A percentile compares a stretch with the other conserved stretches of the same genome.
Evolutionary conservation across 2,797 vertebrate species (phyloP).

Genomic region (Trematomus bernacchii): DNA sequence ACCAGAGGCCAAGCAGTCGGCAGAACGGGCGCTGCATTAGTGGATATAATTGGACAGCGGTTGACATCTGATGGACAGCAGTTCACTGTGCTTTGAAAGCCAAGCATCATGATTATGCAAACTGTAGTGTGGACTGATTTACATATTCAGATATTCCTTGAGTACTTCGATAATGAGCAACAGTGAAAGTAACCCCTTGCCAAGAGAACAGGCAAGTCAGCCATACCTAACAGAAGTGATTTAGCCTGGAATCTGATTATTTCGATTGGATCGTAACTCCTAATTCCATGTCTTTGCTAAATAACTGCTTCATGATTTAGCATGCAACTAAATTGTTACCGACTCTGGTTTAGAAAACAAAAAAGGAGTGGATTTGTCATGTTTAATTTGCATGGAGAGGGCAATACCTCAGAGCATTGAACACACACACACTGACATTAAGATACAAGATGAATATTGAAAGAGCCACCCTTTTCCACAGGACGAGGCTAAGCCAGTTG

Average conservation of each 20-base stretch:
- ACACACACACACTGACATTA: conserved; percentile 12
- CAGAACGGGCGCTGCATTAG: no score
- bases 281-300: background rate
- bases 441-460: conserved; percentile 42
- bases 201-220: conserved; percentile 7
- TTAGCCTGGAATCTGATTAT: conserved; percentile 12
- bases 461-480: conserved; percentile 20
- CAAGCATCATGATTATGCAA: conserved; percentile 31
- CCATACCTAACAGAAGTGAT: conserved; percentile 13
- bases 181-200: conserved; percentile 26
- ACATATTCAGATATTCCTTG: conserved; percentile 37
- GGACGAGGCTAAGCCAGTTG: conserved; percentile 26
- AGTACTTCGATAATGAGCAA: conserved; percentile 31
- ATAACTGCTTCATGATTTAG: background rate
- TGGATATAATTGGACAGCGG: conserved; percentile 38
- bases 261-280: background rate
- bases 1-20: no score
- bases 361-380: conserved; percentile 46
- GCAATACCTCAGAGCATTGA: conserved; percentile 28
- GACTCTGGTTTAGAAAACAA: conserved; percentile 2
- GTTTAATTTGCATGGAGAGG: conserved; percentile 43
- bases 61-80: conserved; percentile 50
- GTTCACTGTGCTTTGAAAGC: conserved; percentile 29
- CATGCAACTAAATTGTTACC: conserved; percentile 1
- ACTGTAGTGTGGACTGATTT: conserved; percentile 22